Conservation (phyloP, 1,140 invertebrate species). For the Bombyx mandarina region DNA sequence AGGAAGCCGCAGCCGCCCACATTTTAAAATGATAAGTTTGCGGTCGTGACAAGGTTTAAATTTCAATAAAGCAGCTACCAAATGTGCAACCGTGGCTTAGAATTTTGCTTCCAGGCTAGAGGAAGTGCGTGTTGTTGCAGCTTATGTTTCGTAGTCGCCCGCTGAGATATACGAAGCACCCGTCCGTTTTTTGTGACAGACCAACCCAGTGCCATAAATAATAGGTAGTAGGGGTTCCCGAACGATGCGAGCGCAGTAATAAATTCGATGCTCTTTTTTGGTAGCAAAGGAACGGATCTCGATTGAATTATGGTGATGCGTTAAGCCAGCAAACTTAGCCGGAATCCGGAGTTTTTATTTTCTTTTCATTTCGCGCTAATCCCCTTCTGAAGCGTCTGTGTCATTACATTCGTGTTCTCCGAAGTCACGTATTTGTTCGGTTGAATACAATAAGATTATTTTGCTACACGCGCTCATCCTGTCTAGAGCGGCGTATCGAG, state of each 20-base stretch:
- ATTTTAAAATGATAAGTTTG: slow-evolving; percentile 32
- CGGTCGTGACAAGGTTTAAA: slow-evolving; percentile 31
- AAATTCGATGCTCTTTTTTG: slow-evolving; percentile 68
- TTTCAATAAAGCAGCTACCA: slow-evolving; percentile 16
- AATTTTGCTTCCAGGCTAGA: slow-evolving; percentile 39
- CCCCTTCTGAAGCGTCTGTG: slow-evolving; percentile 31
- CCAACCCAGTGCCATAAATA: slow-evolving; percentile 69
- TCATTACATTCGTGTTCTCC: slow-evolving; percentile 41
- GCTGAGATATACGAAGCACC: slow-evolving; percentile 65
- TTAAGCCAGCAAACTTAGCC: slow-evolving; percentile 57
- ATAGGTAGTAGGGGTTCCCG: slow-evolving; percentile 62
- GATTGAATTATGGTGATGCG: slow-evolving; percentile 69
- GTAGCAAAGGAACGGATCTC: slow-evolving; percentile 52
- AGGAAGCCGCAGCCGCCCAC: slow-evolving; percentile 15
- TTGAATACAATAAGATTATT: slow-evolving; percentile 45
- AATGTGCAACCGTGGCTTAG: slow-evolving; percentile 24
- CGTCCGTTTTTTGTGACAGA: slow-evolving; percentile 68
- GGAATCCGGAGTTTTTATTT: slow-evolving; percentile 40
- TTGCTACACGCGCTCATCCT: slow-evolving; percentile 46
- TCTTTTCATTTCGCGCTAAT: slow-evolving; percentile 55
- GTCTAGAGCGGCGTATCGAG: slow-evolving; percentile 34
- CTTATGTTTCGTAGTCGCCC: slow-evolving; percentile 61
- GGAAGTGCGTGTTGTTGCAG: slow-evolving; percentile 69
- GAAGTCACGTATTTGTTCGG: slow-evolving; percentile 39
- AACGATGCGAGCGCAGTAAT: slow-evolving; percentile 60